phyloP scores from a whole-genome alignment of 2,888 invertebrate genomes.

The Lepidochitona cinerea region DNA sequence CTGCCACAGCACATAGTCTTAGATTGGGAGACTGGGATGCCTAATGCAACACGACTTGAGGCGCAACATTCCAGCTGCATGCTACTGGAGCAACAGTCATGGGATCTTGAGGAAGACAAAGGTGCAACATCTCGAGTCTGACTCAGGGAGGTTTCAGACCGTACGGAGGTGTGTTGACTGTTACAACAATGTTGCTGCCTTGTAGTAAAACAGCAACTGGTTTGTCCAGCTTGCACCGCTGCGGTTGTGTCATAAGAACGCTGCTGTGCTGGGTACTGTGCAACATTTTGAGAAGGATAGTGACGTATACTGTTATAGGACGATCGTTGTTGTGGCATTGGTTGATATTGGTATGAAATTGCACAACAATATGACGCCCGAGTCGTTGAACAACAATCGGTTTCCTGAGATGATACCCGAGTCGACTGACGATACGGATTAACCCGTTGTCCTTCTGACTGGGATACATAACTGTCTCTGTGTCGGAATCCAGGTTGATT shows the following conservation, averaged over 20 bases:
- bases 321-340: no score
- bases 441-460: background rate
- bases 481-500: background rate
- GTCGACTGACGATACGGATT: background rate
- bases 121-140: no score
- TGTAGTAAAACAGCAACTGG: background rate
- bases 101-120: background rate
- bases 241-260: background rate
- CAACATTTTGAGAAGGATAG: background rate
- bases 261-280: background rate
- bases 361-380: background rate
- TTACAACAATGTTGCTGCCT: background rate
- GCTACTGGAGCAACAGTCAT: background rate
- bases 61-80: background rate
- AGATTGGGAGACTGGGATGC: background rate
- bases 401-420: background rate
- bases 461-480: background rate
- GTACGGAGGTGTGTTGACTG: no score
- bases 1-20: constrained; percentile 3
- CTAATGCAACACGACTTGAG: background rate
- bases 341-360: background rate
- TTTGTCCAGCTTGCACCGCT: background rate
- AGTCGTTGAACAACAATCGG: background rate
- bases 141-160: no score
- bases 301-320: background rate